A percentile compares a stretch with the other conserved stretches of the same genome.
phyloP scores from a whole-genome alignment of 2,797 vertebrate species.

The Martes flavigula region DNA sequence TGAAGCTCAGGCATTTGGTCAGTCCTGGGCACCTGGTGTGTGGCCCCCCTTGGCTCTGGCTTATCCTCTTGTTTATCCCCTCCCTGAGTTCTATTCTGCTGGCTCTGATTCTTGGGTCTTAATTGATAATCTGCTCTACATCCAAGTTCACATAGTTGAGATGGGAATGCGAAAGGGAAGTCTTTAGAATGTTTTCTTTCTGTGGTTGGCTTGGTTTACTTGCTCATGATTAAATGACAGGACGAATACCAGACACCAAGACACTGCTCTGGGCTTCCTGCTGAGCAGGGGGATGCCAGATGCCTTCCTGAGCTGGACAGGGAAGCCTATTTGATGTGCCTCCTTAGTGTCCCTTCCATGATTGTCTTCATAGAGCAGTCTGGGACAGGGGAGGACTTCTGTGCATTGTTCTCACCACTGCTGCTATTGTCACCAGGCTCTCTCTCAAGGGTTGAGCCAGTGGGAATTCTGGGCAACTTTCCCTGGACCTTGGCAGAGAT shows the following conservation, averaged over 20 bases:
- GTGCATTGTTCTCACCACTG: neutral
- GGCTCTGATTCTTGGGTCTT: neutral
- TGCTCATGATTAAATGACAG: neutral
- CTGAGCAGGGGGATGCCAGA: neutral
- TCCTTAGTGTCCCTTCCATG: neutral
- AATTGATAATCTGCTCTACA: neutral
- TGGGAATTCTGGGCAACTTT: slow-evolving; percentile 45
- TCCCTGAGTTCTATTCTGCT: neutral
- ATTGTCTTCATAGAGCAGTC: neutral
- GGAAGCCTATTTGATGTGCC: neutral
- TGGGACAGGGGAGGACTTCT: neutral
- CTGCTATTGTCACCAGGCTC: neutral
- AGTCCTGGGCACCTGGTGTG: neutral
- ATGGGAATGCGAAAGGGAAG: neutral
- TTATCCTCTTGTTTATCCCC: fast-evolving
- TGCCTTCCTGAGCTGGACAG: neutral
- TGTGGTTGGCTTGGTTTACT: neutral
- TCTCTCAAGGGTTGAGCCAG: slow-evolving; percentile 57
- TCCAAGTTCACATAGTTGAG: neutral
- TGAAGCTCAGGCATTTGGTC: neutral
- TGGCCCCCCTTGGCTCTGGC: neutral
- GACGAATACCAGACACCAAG: no score
- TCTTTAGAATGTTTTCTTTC: neutral
- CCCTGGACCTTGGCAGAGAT: slow-evolving; percentile 9
- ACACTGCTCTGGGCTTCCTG: neutral